Base-by-base conservation (phyloP, 2,797 vertebrate genomes). In the Neosilurus hyrtlii region DNA sequence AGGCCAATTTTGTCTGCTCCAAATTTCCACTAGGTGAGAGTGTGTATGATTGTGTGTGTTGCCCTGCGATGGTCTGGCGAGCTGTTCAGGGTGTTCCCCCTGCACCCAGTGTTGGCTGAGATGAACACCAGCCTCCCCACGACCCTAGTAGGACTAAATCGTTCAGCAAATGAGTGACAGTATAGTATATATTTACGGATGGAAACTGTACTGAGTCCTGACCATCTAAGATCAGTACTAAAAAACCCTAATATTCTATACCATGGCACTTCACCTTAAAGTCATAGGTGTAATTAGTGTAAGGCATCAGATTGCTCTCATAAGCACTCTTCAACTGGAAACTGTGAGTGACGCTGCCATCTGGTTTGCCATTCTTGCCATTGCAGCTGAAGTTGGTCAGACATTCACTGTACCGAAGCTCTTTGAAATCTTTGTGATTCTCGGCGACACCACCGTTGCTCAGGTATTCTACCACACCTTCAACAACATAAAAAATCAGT, bases 211-310 rank as follows among this genome's bases (percentile, higher is more conserved):
- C 51, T 26, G 15, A 7, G 14, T n/a, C 0, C 14, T 18, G 7
- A 24, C 71, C n/a, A 1, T 26, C 15, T 24, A 30, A 18, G 2
- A 30, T 52, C 51, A 73, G 51, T 54, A 54, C 6, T 20, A 18
- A 15, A n/a, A 73, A 74, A 18, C 72, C 72, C 24, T 30, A 26
- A 75, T 74, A 57, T 52, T 22, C 30, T 15, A 15, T 16, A 35
- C 12, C 37, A 9, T 66, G 56, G 52, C 43, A 61, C 54, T 80
- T 86, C 37, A 90, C 83, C 95, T 98, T 99, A 91, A 99, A 99
- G 95, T 99, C 97, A 86, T 98, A 98, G 12, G 98, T 99, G 94
- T 99, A 99, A 96, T 99, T 99, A 91, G 98, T 99, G 91, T 98
- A 99, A 96, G 98, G 97, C 97, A 99, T 99, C 92, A 97, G 89